Evolutionary conservation across 2,113 vertebrate genomes (phyloP).

Genomic region (Trichechus manatus): DNA sequence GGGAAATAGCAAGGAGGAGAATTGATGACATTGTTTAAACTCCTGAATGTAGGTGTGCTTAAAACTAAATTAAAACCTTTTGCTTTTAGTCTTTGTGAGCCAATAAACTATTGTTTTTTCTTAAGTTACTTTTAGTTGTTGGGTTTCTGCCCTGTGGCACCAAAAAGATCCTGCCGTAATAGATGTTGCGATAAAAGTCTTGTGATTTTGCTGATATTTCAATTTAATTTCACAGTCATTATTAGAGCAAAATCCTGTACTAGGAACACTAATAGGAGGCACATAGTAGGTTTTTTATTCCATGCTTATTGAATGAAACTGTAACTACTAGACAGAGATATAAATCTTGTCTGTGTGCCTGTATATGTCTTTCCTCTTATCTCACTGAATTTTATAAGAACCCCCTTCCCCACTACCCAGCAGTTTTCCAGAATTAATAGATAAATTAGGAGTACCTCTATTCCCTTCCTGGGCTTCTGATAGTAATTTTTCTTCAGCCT

Average conservation of each 20-base stretch:
- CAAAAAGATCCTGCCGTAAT: neutral
- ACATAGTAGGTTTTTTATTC: neutral
- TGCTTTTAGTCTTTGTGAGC: neutral
- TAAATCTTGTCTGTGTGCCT: neutral
- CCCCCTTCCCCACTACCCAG: no score
- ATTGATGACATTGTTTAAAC: neutral
- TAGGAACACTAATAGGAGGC: no score
- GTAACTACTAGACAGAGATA: neutral
- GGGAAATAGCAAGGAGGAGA: neutral
- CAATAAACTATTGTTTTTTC: neutral
- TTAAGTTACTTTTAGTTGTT: neutral
- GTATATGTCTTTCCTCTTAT: neutral
- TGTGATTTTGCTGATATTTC: neutral
- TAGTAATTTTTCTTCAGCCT: conserved; percentile 69
- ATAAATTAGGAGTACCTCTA: conserved; percentile 63
- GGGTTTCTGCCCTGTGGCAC: neutral
- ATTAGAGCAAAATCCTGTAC: neutral
- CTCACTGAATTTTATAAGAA: neutral
- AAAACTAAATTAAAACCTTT: neutral
- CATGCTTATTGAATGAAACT: neutral
- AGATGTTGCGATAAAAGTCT: neutral
- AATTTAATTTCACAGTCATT: neutral
- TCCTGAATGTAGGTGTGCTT: neutral
- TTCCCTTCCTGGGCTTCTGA: conserved; percentile 70
- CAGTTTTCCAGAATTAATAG: neutral